phyloP scores from a whole-genome alignment of 2,888 invertebrate genomes.

The Clostera curtula region DNA sequence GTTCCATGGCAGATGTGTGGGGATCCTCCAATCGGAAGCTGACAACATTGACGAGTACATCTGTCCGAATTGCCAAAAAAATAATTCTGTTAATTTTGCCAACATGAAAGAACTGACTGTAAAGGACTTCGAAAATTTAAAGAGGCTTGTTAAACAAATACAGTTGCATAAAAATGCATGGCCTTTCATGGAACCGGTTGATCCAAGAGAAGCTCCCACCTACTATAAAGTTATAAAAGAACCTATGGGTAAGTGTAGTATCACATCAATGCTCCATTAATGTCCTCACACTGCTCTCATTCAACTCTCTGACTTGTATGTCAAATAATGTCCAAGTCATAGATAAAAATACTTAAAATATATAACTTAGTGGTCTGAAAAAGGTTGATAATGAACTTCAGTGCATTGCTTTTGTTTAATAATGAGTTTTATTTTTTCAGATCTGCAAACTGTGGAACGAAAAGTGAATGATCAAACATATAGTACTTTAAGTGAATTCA shows the following conservation, averaged over 20 bases:
- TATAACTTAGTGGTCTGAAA: too few relatives aligned
- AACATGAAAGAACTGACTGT: slow-evolving; percentile 89
- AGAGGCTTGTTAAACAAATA: slow-evolving; percentile 91
- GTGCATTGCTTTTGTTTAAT: too few relatives aligned
- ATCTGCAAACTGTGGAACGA: slow-evolving; percentile 93
- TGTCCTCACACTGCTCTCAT: too few relatives aligned
- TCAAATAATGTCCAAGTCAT: too few relatives aligned
- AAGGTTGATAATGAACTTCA: too few relatives aligned
- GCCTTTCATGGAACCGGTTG: slow-evolving; percentile 98
- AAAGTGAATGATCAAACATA: slow-evolving; percentile 90
- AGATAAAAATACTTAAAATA: too few relatives aligned
- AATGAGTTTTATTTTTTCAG: slow-evolving; percentile 76
- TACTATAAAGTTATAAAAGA: slow-evolving; percentile 97
- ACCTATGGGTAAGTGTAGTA: slow-evolving; percentile 87
- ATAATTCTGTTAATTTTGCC: slow-evolving; percentile 90
- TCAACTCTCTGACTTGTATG: too few relatives aligned
- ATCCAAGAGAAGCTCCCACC: slow-evolving; percentile 96
- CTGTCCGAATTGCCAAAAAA: slow-evolving; percentile 96
- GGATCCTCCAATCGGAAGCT: slow-evolving; percentile 93
- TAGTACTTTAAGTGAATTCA: slow-evolving; percentile 93
- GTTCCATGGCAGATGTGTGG: slow-evolving; percentile 99
- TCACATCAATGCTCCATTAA: too few relatives aligned
- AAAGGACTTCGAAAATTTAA: slow-evolving; percentile 88
- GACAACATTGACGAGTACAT: slow-evolving; percentile 97
- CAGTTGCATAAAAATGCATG: slow-evolving; percentile 96